A percentile compares a stretch with the other conserved stretches of the same genome.
Conservation (phyloP, 64 coral and sea anemone genomes). For the Actinia equina region DNA sequence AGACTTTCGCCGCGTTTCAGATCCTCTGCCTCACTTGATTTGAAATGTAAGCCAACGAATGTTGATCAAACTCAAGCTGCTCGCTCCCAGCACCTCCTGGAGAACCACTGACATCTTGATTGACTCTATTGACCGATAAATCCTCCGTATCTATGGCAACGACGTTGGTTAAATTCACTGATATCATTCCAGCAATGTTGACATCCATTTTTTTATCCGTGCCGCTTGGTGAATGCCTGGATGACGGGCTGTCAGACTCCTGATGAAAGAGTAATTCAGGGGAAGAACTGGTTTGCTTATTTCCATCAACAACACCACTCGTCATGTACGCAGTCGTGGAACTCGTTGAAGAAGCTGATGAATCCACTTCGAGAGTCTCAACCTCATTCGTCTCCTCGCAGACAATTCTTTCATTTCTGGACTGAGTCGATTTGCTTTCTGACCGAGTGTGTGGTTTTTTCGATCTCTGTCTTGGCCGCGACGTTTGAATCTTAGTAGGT, state of each 20-base stretch:
- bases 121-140: not conserved
- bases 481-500: not conserved
- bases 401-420: not conserved
- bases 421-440: not conserved
- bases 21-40: not conserved
- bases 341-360: not conserved
- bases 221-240: not conserved
- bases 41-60: not conserved
- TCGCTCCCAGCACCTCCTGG: not conserved
- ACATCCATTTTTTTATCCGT: not conserved
- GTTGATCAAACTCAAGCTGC: not conserved
- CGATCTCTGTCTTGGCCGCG: not conserved
- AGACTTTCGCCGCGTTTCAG: not conserved
- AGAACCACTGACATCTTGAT: not conserved
- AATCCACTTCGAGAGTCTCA: not conserved
- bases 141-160: not conserved
- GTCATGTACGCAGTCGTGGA: not conserved
- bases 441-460: not conserved
- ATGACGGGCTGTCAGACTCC: not conserved
- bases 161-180: not conserved
- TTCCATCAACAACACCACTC: not conserved
- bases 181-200: not conserved
- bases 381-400: not conserved
- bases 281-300: not conserved
- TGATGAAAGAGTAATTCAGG: not conserved